Evolutionary conservation across 2,797 vertebrate genomes (phyloP), one percentile per base, ranked within the genome.

Genomic region (Antennarius maculatus): DNA sequence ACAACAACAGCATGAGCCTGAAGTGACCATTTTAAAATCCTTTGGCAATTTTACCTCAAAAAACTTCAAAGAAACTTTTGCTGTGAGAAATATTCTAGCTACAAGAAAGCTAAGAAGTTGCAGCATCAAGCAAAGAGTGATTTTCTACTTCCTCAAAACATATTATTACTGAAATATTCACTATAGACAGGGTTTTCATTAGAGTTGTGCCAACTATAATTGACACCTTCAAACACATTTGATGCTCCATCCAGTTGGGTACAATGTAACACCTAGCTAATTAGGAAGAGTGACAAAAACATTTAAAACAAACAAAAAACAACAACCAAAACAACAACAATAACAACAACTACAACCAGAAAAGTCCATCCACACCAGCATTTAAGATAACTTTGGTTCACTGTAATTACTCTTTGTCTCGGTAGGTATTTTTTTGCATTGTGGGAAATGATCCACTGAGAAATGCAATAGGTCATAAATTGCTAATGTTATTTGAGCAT

Each of bases 1-100:
- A 89, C 85, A 91, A 90, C 86, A 92, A 89, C 83, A 73, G 62
- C 61, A 78, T 49, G 52, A 61, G 59, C 52, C 51, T 77, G 64
- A 55, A 71, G 66, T 69, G 49, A 53, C 43, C 57, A 53, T 55
- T 66, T 76, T 51, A 37, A 72, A 75, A 51, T 58, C 58, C 57
- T 27, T 5, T 47, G 54, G 55, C 50, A 51, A 23, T 54, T 83
- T 71, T 71, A 80, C 54, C 57, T 68, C 16, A 41, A 27, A 52
- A 58, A 74, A 68, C 57, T 80, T 80, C 45, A 69, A 78, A 79
- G 66, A 71, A 70, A 65, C 28, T 62, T 54, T 52, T 11, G 39
- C 37, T 62, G 59, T n/a, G 39, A 85, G 52, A 76, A 83, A 83
- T 66, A 72, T 49, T 37, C 41, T 0, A 2, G 43, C 23, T 45